Percentiles rank a stretch among this genome's conserved stretches.
Evolutionary conservation across 2,888 invertebrate genomes (phyloP).

Genomic region (Himalopsyche tibetana): DNA sequence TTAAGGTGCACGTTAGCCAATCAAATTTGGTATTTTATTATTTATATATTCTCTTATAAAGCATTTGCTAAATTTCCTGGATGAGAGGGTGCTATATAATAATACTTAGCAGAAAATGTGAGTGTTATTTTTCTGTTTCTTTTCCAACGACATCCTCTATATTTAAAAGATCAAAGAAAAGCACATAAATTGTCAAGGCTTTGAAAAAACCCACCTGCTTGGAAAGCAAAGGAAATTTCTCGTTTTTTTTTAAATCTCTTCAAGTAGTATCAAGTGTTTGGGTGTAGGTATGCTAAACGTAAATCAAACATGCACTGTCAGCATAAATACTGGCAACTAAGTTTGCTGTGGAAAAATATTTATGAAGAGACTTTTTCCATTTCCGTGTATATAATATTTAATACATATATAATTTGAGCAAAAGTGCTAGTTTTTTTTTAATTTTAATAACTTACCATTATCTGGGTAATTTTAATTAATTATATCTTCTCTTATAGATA

Average conservation of each 20-base stretch:
- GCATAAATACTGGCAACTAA: not conserved
- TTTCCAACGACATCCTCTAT: slow-evolving; percentile 4
- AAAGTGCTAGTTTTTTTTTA: too few species aligned
- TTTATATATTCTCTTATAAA: not conserved
- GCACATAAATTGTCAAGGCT: slow-evolving; percentile 26
- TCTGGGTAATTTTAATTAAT: too few species aligned
- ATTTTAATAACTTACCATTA: too few species aligned
- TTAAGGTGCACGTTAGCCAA: too few species aligned
- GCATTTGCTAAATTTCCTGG: not conserved
- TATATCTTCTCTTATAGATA: too few species aligned
- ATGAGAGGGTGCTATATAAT: not conserved
- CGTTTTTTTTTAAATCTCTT: not conserved
- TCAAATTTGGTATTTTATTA: too few species aligned
- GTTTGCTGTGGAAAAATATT: not conserved
- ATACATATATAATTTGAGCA: not conserved
- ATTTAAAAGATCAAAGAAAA: slow-evolving; percentile 18
- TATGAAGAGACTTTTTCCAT: not conserved
- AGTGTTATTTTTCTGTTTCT: not conserved
- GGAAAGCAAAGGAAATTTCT: not conserved
- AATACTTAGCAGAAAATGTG: not conserved
- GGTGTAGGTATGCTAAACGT: slow-evolving; percentile 19
- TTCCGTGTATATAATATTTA: not conserved
- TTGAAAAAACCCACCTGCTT: slow-evolving; percentile 15
- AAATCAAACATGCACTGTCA: slow-evolving; percentile 6
- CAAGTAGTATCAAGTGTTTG: slow-evolving; percentile 22